Base-by-base conservation (phyloP, 1,140 invertebrate species). In the Atta texana region DNA sequence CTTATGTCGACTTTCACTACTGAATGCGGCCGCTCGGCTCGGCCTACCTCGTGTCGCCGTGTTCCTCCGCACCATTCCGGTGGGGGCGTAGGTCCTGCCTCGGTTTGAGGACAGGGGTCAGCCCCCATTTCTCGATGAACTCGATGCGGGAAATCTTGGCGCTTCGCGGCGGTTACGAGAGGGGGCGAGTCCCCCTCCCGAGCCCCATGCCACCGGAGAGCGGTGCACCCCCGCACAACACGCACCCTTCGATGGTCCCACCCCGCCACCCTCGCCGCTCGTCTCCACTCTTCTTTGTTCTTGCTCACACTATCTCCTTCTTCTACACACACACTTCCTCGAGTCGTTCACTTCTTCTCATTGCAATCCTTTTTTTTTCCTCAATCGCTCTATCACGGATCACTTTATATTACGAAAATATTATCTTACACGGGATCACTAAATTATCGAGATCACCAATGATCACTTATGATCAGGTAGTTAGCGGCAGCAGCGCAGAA, bases 61-160 rank as follows among this genome's bases (percentile, higher is more conserved):
- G 94, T 95, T 97, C 96, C 95, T 97, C 97, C 94, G 95, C 96
- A 95, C 96, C 96, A 95, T 95, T 95, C 94, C 94, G 94, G 96
- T 95, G 97, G 97, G 97, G 97, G 97, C 96, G 95, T 96, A 97
- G 97, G 96, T 98, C 98, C 97, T 98, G 97, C 97, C 97, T 97
- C 97, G 98, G 98, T 96, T 97, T 97, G 96, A 98, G 97, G 97
- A 98, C 98, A 97, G 98, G 98, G 96, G 98, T 98, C 96, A 98
- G 97, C 97, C 98, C 98, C 98, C 98, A 98, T 98, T 98, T 98
- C 96, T 98, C 98, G 96, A 98, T 97, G 96, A 98, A 98, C 97
- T 98, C 98, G 97, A 98, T 97, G 96, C 98, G 97, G 96, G 98
- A 98, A 98, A 98, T 98, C 97, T 97, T 98, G 97, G 96, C 96